These are phyloP conservation scores for Sebastes oblongus DNA, from an alignment of 2,797 vertebrate species.

Conservation along the genomic window DNA sequence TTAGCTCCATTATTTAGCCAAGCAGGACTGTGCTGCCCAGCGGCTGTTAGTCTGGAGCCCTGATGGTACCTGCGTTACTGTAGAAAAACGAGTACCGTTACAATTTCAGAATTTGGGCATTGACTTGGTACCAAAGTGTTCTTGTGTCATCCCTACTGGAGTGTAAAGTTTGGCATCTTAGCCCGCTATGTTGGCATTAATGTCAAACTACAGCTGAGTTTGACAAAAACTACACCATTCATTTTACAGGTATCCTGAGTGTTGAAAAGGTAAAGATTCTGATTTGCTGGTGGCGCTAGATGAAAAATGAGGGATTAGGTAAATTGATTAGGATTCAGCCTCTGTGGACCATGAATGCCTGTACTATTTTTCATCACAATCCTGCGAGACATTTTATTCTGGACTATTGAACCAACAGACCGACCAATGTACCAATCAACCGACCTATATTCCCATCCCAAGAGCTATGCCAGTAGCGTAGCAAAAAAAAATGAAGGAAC, in stretches of 20 bases:
- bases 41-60: too few relatives aligned
- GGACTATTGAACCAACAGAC: background rate
- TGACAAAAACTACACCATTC: background rate
- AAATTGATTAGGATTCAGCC: background rate
- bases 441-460: background rate
- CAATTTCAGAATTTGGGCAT: too few relatives aligned
- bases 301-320: background rate
- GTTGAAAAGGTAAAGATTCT: background rate
- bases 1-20: too few relatives aligned
- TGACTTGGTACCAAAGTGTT: too few relatives aligned
- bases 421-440: background rate
- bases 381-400: background rate
- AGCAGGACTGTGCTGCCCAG: too few relatives aligned
- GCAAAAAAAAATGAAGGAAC: conserved; percentile 5
- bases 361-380: background rate
- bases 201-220: background rate
- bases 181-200: background rate
- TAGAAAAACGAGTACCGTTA: too few relatives aligned
- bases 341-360: background rate
- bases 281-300: background rate
- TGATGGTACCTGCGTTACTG: too few relatives aligned
- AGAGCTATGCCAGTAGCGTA: background rate
- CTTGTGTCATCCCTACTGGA: too few relatives aligned
- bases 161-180: background rate
- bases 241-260: background rate